Base-by-base conservation (phyloP, 2,113 vertebrate species). In the Haemorhous mexicanus region DNA sequence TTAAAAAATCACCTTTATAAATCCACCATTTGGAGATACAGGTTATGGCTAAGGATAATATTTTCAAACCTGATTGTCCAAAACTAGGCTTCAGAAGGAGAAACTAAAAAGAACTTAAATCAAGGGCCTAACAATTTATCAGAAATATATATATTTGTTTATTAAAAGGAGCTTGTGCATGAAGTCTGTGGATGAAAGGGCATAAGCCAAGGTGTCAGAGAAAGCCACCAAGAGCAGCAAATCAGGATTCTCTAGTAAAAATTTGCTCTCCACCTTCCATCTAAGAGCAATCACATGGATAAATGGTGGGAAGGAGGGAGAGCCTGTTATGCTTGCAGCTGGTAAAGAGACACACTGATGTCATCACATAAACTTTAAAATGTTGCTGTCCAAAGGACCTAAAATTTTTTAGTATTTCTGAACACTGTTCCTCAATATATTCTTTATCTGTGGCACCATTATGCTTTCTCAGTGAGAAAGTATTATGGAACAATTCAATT, bases 401-500 rank as follows among this genome's bases (percentile, higher is more conserved):
- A 50, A 77, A 88, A 70, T 0, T 21, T 66, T 32, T 73, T 28
- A 32, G 17, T 23, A 30, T 49, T 84, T 84, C 33, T 89, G 33
- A 32, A 86, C 19, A 32, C 6, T 35, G 6, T 26, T 84, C 19
- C 35, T 88, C 35, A 18, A 23, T 61, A 68, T 52, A 63, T 39
- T 44, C n/a, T 89, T 43, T 43, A 6, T 63, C 76, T 69, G 18
- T 46, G 37, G 12, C 41, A 50, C 49, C 39, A 35, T 70, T 85
- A 23, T 56, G 7, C 17, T 88, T 77, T 56, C 33, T 92, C 41
- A 52, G 41, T 61, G 41, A 81, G 37, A 92, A 89, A 72, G 75
- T 86, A 52, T 77, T 78, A 44, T 52, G 47, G 46, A 93, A 84
- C 27, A 81, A 90, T 86, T 39, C 59, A 87, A 89, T 92, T 89